Conservation (phyloP, 1,140 invertebrate genomes). For the Forficula auricularia region DNA sequence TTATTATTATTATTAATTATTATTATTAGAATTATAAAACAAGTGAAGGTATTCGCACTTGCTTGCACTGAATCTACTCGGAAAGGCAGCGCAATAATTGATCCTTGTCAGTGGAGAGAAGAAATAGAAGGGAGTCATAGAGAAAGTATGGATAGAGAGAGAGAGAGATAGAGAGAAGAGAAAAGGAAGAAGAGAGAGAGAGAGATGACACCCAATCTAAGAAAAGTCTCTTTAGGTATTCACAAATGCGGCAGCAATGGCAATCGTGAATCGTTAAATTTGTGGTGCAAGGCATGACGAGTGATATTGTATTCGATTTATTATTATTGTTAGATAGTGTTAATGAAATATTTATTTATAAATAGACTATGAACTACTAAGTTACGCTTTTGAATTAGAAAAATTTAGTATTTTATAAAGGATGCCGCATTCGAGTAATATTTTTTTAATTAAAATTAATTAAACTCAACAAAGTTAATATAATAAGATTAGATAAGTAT, state of each 20-base stretch:
- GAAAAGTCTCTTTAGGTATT: slow-evolving; percentile 1
- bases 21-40: slow-evolving; percentile 4
- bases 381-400: too few species aligned
- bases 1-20: slow-evolving; percentile 8
- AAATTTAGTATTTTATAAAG: too few species aligned
- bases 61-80: slow-evolving; percentile 7
- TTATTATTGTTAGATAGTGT: too few species aligned
- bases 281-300: not conserved
- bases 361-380: too few species aligned
- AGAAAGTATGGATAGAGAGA: not conserved
- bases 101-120: slow-evolving; percentile 9
- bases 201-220: not conserved
- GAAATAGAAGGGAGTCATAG: not conserved
- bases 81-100: slow-evolving; percentile 13
- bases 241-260: not conserved
- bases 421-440: too few species aligned
- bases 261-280: not conserved
- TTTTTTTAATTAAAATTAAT: too few species aligned
- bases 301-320: too few species aligned
- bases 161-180: not conserved
- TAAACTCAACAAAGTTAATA: too few species aligned
- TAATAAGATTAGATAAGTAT: too few species aligned
- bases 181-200: not conserved
- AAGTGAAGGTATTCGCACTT: slow-evolving; percentile 3
- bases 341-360: too few species aligned